Evolutionary conservation across 2,888 invertebrate species (phyloP), one percentile per base, ranked within the genome.

Genomic region (Sicus ferrugineus): DNA sequence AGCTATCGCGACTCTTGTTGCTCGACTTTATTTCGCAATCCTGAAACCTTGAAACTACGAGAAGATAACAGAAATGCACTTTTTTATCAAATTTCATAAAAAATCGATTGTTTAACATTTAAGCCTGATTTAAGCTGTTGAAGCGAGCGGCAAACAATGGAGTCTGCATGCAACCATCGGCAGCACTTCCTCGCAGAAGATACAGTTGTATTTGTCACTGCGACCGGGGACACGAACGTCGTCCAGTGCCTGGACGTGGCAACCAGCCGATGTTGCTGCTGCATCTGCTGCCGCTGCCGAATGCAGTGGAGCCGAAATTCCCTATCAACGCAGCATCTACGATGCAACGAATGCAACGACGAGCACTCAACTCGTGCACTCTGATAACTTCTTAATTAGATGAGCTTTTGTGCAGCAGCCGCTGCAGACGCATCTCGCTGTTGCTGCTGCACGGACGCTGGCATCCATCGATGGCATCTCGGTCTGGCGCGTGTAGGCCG

Each of bases 131-230:
- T 19, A 9, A 19, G n/a, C n/a, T 5, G n/a, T 19, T n/a, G n/a
- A n/a, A n/a, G 11, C 5, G 56, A 28, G 16, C 28, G 3, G 56
- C 23, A 23, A 65, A 65, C 65, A 65, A 64, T 64, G 64, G 64
- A 9, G 5, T 30, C 34, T 42, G 56, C 42, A 65, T 50, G 67
- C 66, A 67, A 61, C 65, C 68, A 70, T 66, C 70, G 68, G 67
- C 67, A 62, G 67, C 70, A 72, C 72, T 72, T 72, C 69, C 69
- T 72, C 71, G 52, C 64, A 11, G 52, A 38, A 26, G 34, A 59
- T 31, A 28, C 62, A 4, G 34, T 3, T 21, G 52, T 34, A 65
- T 65, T 65, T 65, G 54, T 65, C 65, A 54, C 34, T 65, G n/a
- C 26, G 14, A 26, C 61, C n/a, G 26, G 14, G 42, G 26, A 42